Evolutionary conservation across 2,888 invertebrate genomes (phyloP), one percentile per base, ranked within the genome.

Genomic region (Rhamphomyia laevipes): DNA sequence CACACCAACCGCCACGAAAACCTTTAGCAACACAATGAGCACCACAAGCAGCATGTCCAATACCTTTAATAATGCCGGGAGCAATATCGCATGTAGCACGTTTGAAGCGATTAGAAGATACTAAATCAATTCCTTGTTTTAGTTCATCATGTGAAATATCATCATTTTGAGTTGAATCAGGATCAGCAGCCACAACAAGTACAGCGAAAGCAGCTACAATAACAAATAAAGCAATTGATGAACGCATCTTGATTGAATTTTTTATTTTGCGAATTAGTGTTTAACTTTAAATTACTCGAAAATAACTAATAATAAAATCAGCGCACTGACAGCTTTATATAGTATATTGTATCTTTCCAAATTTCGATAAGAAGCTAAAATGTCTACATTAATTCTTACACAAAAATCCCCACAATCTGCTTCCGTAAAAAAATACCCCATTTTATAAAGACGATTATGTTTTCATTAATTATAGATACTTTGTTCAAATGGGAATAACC

Each of bases 1-100:
- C 66, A 49, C 72, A 73, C 45, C 66, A 65, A 21, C 73, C 73
- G 3, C 73, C 72, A 43, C 55, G 61, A 49, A 52, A 63, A 11
- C 65, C 56, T 27, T 55, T 57, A 2, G 56, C 47, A 1, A 73
- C n/a, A 31, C 73, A 73, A 49, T 73, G 69, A 5, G 62, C 61
- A 1, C 70, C 73, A 55, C 73, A 73, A 42, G 67, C 71, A 6
- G 69, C 57, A 47, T 73, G 62, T 11, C 70, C 67, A 9, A 67
- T 48, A 10, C 54, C 53, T 2, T 52, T 51, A 6, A 45, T 51
- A 50, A 66, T 65, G 23, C 71, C 2, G 2, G 16, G 16, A 38
- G 11, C 17, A 1, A 73, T 57, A 57, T 73, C 73, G 46, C 73
- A 73, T n/a, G 73, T 73, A 16, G 66, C 66, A 46, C 73, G 60